Evolutionary conservation across 2,888 invertebrate genomes (phyloP), one percentile per base, ranked within the genome.

Genomic region (Ichneumon xanthorius): DNA sequence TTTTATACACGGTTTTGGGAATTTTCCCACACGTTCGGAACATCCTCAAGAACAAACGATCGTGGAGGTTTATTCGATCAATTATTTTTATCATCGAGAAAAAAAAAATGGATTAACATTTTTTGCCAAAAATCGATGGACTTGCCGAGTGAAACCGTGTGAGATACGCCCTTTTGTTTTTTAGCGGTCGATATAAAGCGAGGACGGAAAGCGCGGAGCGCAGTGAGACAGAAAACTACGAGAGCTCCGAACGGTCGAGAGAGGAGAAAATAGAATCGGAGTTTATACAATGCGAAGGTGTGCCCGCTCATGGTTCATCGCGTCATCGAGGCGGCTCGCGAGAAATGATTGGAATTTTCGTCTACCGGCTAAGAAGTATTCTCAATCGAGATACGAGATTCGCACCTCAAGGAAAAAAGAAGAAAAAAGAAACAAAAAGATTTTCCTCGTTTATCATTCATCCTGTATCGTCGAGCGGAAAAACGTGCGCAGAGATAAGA

Each of bases 241-340:
- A 65, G 80, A 50, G 67, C 50, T 75, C 6, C 3, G 48, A 40
- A 50, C 48, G 33, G 55, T 50, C 30, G 68, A 73, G 78, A 73
- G 72, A 48, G 67, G 73, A 81, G 84, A 81, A 85, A 85, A 85
- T 81, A 85, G 84, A 78, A 85, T 79, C 55, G 40, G 58, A 37
- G 58, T 82, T 82, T 55, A 77, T 84, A 82, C 75, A 82, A 81
- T 81, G 75, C 81, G 55, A 85, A 85, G 81, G 81, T 81, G 85
- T 78, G 81, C 65, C 65, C 50, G 40, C 33, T 71, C 16, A 16
- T 80, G 48, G 48, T 67, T 67, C 65, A 63, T 70, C 78, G 73
- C 78, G 61, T 81, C 85, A 81, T 78, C 63, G 78, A 73, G 68
- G 30, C 50, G 48, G 63, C 50, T 16, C 53, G 70, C 30, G 37